These are phyloP conservation scores for Acrocera orbiculus DNA, from an alignment of 2,888 invertebrate genomes.

Conservation along the genomic window DNA sequence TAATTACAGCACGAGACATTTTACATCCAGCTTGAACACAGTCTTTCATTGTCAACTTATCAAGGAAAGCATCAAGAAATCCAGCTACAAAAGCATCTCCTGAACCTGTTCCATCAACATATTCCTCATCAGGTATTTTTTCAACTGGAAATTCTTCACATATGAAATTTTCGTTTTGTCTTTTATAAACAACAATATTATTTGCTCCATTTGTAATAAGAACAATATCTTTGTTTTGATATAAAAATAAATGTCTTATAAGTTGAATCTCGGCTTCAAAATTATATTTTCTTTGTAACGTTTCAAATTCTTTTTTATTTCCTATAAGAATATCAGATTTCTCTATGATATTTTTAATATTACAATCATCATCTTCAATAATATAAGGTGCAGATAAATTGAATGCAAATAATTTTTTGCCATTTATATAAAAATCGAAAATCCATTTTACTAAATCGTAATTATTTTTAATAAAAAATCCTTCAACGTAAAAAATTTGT, in stretches of 20 bases:
- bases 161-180: conserved; percentile 9
- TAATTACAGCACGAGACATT: conserved; percentile 33
- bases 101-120: conserved; percentile 41
- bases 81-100: conserved; percentile 43
- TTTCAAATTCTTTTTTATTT: conserved; percentile 36
- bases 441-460: neutral
- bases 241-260: too few relatives aligned
- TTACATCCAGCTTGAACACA: conserved; percentile 32
- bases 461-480: conserved; percentile 35
- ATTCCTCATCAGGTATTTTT: conserved; percentile 22
- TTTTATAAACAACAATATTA: conserved; percentile 34
- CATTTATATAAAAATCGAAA: neutral
- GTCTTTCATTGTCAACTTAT: conserved; percentile 24
- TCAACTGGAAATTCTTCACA: conserved; percentile 29
- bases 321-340: conserved; percentile 37
- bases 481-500: conserved; percentile 36
- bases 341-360: conserved; percentile 30
- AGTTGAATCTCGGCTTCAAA: too few relatives aligned
- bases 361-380: conserved; percentile 27
- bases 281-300: too few relatives aligned
- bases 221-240: conserved; percentile 33
- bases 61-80: conserved; percentile 35
- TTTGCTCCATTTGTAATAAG: conserved; percentile 45
- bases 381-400: conserved; percentile 39
- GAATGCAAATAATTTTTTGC: conserved; percentile 26